Evolutionary conservation across 2,797 vertebrate genomes (phyloP).

Genomic region (Megaceryle alcyon): DNA sequence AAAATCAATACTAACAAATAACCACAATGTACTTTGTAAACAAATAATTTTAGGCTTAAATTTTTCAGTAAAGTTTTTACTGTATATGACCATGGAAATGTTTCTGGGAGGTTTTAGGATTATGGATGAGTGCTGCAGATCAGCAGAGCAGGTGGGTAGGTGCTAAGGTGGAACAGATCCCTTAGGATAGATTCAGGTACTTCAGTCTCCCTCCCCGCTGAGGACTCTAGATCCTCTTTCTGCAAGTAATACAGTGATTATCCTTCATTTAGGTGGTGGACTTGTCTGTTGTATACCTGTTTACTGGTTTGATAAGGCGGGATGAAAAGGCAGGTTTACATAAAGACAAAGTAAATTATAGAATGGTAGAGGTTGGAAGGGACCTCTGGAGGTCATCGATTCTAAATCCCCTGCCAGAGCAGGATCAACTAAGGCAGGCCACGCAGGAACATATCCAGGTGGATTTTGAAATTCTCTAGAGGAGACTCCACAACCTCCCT

Average conservation of each 20-base stretch:
- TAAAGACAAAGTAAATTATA: not conserved
- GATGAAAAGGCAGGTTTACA: not conserved
- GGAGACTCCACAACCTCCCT: too few relatives aligned
- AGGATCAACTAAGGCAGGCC: too few relatives aligned
- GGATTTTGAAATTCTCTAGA: too few relatives aligned
- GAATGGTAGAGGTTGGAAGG: too few relatives aligned
- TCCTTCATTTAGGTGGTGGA: not conserved
- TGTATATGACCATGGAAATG: not conserved
- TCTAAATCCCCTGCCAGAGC: too few relatives aligned
- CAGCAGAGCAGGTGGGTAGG: not conserved
- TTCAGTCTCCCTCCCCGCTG: not conserved
- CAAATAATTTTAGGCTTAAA: not conserved
- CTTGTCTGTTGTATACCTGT: accelerated
- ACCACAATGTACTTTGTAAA: not conserved
- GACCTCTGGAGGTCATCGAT: too few relatives aligned
- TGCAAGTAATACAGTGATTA: not conserved
- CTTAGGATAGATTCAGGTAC: not conserved
- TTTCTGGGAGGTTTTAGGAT: not conserved
- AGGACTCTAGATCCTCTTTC: not conserved
- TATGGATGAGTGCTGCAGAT: not conserved
- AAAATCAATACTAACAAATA: not conserved
- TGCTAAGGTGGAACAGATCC: not conserved
- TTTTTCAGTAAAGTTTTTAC: not conserved
- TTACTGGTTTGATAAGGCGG: not conserved
- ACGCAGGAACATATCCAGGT: too few relatives aligned